A percentile compares a stretch with the other conserved stretches of the same genome.
phyloP scores from a whole-genome alignment of 2,113 vertebrate genomes.

The Limnothrissa miodon region DNA sequence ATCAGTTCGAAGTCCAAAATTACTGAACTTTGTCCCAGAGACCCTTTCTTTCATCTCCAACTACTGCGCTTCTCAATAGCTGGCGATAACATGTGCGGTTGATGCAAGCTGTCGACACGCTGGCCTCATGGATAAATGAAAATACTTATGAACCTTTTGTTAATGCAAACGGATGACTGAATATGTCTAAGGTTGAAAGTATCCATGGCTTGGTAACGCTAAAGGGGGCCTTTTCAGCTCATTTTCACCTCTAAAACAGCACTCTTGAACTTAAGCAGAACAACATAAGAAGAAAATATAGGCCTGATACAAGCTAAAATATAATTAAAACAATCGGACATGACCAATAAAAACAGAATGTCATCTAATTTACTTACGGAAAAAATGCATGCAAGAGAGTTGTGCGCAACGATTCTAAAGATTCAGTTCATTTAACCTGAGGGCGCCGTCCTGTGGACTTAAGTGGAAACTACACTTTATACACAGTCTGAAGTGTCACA shows the following conservation, averaged over 20 bases:
- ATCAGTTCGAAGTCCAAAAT: slow-evolving; percentile 46
- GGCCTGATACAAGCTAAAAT: neutral
- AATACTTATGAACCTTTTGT: neutral
- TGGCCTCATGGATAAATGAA: neutral
- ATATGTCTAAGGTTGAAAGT: neutral
- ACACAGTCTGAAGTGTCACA: neutral
- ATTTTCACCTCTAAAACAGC: neutral
- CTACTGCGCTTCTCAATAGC: slow-evolving; percentile 26
- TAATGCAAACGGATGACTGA: neutral
- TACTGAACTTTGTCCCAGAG: slow-evolving; percentile 47
- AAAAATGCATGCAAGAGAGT: neutral
- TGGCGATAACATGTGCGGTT: slow-evolving; percentile 4
- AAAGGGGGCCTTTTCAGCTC: neutral
- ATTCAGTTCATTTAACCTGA: neutral
- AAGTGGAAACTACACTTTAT: neutral
- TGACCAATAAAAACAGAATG: neutral
- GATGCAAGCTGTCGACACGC: neutral
- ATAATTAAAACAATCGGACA: neutral
- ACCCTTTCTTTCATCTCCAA: slow-evolving; percentile 44
- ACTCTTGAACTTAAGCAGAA: neutral
- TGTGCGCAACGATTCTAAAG: neutral
- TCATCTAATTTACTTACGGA: neutral
- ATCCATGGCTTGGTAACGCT: neutral
- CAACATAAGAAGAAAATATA: neutral
- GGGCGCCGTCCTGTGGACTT: neutral